A percentile compares a stretch with the other conserved stretches of the same genome.
These are phyloP conservation scores for Hippasteria phrygiana DNA, from an alignment of 53 echinoderm and acorn worm species.

Conservation along the genomic window DNA sequence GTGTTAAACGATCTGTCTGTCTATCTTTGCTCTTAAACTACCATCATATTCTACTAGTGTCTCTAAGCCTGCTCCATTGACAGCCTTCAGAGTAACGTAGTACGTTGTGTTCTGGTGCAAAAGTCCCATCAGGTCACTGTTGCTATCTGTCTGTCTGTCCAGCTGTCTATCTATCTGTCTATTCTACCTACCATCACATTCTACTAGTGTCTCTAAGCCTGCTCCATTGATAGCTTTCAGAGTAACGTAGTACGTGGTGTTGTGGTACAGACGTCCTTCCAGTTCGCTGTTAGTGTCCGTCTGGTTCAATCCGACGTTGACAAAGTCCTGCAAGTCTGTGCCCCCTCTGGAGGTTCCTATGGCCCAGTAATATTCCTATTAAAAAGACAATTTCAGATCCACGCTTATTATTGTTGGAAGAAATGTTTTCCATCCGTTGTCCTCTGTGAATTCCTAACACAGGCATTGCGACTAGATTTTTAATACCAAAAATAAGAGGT, in stretches of 20 bases:
- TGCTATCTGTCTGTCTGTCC: neutral
- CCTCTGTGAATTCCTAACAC: no score
- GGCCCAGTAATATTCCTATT: constrained; percentile 69
- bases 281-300: constrained; percentile 22
- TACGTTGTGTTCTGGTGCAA: constrained; percentile 6
- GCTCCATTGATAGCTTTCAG: constrained; percentile 66
- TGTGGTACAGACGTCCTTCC: constrained; percentile 48
- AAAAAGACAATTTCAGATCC: neutral
- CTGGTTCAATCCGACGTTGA: constrained; percentile 53
- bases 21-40: neutral
- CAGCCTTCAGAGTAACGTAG: constrained; percentile 56
- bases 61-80: constrained; percentile 66
- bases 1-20: neutral
- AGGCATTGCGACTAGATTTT: no score
- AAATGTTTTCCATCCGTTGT: no score
- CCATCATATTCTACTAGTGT: constrained; percentile 41
- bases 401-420: no score
- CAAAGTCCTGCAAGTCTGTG: constrained; percentile 68
- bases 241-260: constrained; percentile 70
- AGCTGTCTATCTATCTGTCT: neutral
- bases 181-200: constrained; percentile 56
- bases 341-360: constrained; percentile 59
- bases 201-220: constrained; percentile 43
- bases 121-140: neutral
- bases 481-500: no score